A percentile compares a stretch with the other conserved stretches of the same genome.
phyloP scores from a whole-genome alignment of 2,888 invertebrate species.

The Drosophila neonasuta region DNA sequence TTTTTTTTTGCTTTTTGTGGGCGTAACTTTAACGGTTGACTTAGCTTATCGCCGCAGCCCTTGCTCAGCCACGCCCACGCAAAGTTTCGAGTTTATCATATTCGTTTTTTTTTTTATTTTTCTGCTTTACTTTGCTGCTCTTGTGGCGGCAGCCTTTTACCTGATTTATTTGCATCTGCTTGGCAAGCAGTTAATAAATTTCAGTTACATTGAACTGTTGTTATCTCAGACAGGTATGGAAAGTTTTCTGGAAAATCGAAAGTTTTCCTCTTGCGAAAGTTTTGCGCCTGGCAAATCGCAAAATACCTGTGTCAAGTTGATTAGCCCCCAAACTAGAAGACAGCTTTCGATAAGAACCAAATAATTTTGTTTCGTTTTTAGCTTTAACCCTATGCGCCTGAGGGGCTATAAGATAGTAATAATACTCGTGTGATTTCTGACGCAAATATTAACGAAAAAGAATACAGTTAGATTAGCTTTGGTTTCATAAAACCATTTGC shows the following conservation, averaged over 20 bases:
- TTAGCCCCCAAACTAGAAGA: slow-evolving; percentile 59
- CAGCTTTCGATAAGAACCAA: slow-evolving; percentile 42
- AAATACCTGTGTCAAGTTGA: slow-evolving; percentile 69
- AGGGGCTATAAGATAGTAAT: slow-evolving; percentile 40
- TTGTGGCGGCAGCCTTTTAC: slow-evolving; percentile 26
- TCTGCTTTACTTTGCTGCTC: slow-evolving; percentile 1
- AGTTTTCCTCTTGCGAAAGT: slow-evolving; percentile 52
- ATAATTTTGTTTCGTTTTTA: slow-evolving; percentile 13
- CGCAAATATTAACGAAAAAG: slow-evolving; percentile 47
- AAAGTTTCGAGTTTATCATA: slow-evolving; percentile 50
- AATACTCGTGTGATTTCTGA: slow-evolving; percentile 54
- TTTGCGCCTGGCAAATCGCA: slow-evolving; percentile 37
- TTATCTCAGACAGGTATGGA: slow-evolving; percentile 49
- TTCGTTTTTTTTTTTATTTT: slow-evolving; percentile 6
- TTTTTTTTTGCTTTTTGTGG: slow-evolving; percentile 23
- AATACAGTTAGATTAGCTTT: slow-evolving; percentile 29
- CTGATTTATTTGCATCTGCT: slow-evolving; percentile 71
- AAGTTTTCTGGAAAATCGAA: slow-evolving; percentile 57
- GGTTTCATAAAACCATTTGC: slow-evolving; percentile 55
- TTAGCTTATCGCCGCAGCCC: slow-evolving; percentile 52
- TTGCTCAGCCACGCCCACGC: slow-evolving; percentile 38
- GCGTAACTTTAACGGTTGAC: slow-evolving; percentile 58
- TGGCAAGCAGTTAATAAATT: slow-evolving; percentile 70
- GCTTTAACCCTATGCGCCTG: not conserved
- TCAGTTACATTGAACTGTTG: slow-evolving; percentile 56